A percentile compares a stretch with the other conserved stretches of the same genome.
Conservation (phyloP, 2,113 vertebrate genomes). For the Phaetusa simplex region DNA sequence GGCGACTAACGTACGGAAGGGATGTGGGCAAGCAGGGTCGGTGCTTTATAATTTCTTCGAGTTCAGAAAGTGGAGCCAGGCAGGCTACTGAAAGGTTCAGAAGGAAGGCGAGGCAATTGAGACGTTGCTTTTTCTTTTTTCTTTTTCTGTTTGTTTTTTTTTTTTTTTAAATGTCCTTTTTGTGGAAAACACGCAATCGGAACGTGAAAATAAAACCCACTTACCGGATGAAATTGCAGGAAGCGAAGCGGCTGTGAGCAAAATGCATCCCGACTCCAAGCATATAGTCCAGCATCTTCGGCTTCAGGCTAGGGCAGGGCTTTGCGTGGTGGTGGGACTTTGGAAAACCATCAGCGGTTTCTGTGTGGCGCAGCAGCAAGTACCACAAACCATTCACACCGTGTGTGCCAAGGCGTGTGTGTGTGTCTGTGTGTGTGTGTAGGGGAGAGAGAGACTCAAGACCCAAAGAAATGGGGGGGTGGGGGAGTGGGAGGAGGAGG, state of each 20-base stretch:
- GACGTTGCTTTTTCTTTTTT: not conserved
- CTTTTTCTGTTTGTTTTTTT: not conserved
- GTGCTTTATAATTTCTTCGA: not conserved
- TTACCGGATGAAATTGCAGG: slow-evolving; percentile 69
- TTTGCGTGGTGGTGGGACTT: slow-evolving; percentile 2
- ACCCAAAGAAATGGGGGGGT: not conserved
- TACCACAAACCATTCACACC: not conserved
- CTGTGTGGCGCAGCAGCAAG: slow-evolving; percentile 13
- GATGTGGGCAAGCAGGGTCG: not conserved
- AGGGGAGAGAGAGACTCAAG: not conserved
- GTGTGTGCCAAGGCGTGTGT: not conserved
- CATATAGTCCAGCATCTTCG: slow-evolving; percentile 64
- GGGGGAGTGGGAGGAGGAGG: not conserved
- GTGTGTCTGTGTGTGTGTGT: not conserved
- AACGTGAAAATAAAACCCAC: slow-evolving; percentile 48
- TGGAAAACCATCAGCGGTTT: slow-evolving; percentile 36
- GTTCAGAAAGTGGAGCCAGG: slow-evolving; percentile 13
- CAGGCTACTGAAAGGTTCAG: not conserved
- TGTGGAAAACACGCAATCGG: not conserved
- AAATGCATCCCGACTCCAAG: slow-evolving; percentile 47
- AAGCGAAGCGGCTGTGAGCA: slow-evolving; percentile 36
- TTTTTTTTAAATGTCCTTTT: not conserved
- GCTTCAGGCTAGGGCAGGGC: not conserved
- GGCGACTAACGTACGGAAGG: not conserved
- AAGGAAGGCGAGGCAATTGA: not conserved